Evolutionary conservation across 2,797 vertebrate genomes (phyloP).

Genomic region (Alfaro cultratus): DNA sequence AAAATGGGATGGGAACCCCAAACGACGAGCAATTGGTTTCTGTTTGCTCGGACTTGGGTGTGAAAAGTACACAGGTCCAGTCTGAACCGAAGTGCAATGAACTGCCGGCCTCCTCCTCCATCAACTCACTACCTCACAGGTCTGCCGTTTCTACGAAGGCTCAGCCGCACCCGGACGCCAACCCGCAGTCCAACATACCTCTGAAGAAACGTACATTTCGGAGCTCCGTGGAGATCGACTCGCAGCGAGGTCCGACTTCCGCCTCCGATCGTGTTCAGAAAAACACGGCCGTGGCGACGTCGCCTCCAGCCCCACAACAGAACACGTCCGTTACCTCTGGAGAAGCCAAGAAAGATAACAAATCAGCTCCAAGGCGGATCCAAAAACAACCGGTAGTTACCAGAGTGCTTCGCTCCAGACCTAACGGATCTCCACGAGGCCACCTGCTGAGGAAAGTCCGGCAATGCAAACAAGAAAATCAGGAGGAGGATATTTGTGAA

Average conservation of each 20-base stretch:
- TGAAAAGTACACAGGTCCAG: slow-evolving; percentile 26
- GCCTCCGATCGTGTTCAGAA: slow-evolving; percentile 41
- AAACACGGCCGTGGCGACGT: slow-evolving; percentile 27
- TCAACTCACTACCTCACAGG: slow-evolving; percentile 64
- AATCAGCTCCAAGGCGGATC: slow-evolving; percentile 31
- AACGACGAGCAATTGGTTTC: slow-evolving; percentile 22
- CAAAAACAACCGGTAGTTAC: slow-evolving; percentile 33
- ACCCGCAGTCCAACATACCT: slow-evolving; percentile 81
- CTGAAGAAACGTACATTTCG: slow-evolving; percentile 85
- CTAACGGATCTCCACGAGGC: slow-evolving; percentile 32
- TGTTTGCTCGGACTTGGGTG: slow-evolving; percentile 14
- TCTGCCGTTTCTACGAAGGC: slow-evolving; percentile 49
- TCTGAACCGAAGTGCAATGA: slow-evolving; percentile 27
- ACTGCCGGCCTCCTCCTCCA: slow-evolving; percentile 43
- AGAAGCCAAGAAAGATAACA: slow-evolving; percentile 40
- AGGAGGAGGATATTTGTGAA: background rate
- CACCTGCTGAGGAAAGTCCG: slow-evolving; percentile 39
- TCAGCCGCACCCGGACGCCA: slow-evolving; percentile 56
- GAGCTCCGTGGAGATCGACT: slow-evolving; percentile 73
- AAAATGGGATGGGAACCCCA: slow-evolving; percentile 31
- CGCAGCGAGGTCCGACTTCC: slow-evolving; percentile 60
- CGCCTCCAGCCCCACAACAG: slow-evolving; percentile 24
- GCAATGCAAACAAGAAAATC: slow-evolving; percentile 47
- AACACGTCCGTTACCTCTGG: slow-evolving; percentile 12
- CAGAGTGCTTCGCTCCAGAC: slow-evolving; percentile 60